A percentile compares a stretch with the other conserved stretches of the same genome.
These are phyloP conservation scores for Megamerina dolium DNA, from an alignment of 2,888 invertebrate genomes.

Conservation along the genomic window DNA sequence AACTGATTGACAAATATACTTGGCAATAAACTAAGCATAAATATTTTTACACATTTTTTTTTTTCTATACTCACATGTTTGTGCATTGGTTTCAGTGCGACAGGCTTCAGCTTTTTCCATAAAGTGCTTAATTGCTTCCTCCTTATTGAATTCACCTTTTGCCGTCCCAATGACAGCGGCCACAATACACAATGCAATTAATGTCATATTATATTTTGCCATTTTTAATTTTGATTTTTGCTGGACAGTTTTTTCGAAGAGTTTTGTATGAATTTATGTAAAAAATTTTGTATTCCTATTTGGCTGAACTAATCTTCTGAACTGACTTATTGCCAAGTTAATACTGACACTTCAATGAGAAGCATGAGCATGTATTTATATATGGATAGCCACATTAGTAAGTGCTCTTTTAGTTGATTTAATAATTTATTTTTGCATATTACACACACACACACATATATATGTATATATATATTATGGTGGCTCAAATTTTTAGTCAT, in stretches of 20 bases:
- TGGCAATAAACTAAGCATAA: background rate
- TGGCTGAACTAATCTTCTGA: too few relatives aligned
- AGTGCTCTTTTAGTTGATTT: too few relatives aligned
- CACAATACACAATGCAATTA: conserved; percentile 15
- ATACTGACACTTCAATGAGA: too few relatives aligned
- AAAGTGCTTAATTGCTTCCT: conserved; percentile 28
- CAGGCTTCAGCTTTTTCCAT: conserved; percentile 28
- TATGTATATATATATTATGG: too few relatives aligned
- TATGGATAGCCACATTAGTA: too few relatives aligned
- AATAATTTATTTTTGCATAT: too few relatives aligned
- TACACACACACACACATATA: too few relatives aligned
- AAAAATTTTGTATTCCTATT: background rate
- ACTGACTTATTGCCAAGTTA: too few relatives aligned
- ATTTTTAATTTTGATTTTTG: conserved; percentile 13
- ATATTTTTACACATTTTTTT: background rate
- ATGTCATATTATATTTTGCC: conserved; percentile 14
- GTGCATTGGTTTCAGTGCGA: conserved; percentile 33
- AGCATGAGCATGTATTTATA: too few relatives aligned
- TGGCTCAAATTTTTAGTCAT: too few relatives aligned
- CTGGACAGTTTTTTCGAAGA: too few relatives aligned
- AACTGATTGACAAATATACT: background rate
- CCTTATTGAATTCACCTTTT: conserved; percentile 22
- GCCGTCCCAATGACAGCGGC: conserved; percentile 8
- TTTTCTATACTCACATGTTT: conserved; percentile 23
- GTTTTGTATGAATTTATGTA: background rate